A percentile compares a stretch with the other conserved stretches of the same genome.
Evolutionary conservation across 2,888 invertebrate genomes (phyloP).

Genomic region (Anticlea derivata): DNA sequence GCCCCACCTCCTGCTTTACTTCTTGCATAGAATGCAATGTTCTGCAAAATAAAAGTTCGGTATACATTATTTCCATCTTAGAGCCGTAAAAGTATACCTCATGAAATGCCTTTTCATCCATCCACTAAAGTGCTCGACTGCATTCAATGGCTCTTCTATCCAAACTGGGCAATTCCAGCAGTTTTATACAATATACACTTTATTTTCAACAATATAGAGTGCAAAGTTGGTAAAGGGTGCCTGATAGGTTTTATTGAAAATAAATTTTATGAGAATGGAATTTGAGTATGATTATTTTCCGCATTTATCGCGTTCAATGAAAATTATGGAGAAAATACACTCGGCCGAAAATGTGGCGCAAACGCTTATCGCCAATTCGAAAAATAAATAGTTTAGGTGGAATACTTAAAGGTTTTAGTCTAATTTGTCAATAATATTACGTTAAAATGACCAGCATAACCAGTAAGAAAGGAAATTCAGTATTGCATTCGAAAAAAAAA

Average conservation of each 20-base stretch:
- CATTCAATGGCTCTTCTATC: constrained; percentile 18
- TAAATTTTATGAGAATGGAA: constrained; percentile 9
- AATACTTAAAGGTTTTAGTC: no score
- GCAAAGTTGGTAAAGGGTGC: background rate
- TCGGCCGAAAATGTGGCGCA: no score
- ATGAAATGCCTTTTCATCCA: constrained; percentile 21
- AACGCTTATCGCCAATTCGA: no score
- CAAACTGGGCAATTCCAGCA: constrained; percentile 9
- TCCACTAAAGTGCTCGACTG: constrained; percentile 21
- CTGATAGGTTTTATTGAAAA: constrained; percentile 11
- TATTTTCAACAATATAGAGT: constrained; percentile 4
- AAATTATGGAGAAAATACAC: no score
- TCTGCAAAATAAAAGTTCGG: background rate
- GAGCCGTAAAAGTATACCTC: constrained; percentile 16
- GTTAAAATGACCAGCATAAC: no score
- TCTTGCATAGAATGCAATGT: no score
- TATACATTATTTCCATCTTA: constrained; percentile 10
- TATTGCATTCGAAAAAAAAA: no score
- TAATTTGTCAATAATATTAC: no score
- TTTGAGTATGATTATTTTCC: constrained; percentile 15
- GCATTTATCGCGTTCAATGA: background rate
- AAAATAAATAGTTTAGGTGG: no score
- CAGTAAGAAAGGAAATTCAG: no score
- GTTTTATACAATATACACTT: constrained; percentile 8
- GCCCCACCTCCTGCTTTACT: no score